phyloP scores from a whole-genome alignment of 2,797 vertebrate genomes.

The Halcyon chelicuti region DNA sequence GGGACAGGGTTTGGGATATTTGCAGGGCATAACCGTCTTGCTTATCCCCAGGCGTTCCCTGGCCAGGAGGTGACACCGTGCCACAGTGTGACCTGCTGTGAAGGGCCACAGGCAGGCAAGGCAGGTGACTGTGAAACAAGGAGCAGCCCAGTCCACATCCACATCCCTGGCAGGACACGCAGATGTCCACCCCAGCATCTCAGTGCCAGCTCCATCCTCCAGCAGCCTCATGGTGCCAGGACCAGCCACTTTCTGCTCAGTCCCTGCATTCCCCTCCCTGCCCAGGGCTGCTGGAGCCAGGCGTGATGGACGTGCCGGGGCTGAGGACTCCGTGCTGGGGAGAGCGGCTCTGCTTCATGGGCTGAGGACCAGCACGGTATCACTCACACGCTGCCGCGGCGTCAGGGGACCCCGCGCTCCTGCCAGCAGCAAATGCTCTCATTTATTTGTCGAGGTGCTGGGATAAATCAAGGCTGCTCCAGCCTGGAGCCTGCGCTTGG shows the following conservation, averaged over 20 bases:
- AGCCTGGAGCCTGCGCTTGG: background rate
- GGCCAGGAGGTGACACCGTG: background rate
- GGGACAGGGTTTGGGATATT: background rate
- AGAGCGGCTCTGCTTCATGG: background rate
- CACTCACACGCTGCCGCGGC: background rate
- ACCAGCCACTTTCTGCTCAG: background rate
- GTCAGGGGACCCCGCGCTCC: background rate
- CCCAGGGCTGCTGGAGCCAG: background rate
- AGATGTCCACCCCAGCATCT: background rate
- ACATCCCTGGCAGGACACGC: accelerated
- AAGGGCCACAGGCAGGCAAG: background rate
- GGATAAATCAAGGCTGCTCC: conserved; percentile 43
- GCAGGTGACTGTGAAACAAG: background rate
- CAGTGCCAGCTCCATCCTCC: background rate
- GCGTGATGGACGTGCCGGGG: accelerated
- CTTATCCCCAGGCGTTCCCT: background rate
- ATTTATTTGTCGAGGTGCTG: background rate
- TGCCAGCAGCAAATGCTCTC: conserved; percentile 34
- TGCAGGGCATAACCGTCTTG: background rate
- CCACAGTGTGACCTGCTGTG: background rate
- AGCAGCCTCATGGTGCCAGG: background rate
- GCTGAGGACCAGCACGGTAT: background rate
- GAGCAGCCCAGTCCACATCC: accelerated
- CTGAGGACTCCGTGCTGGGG: background rate
- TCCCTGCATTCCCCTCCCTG: background rate